Conservation (phyloP, 2,113 vertebrate genomes). For the Orientallactaga bullata region DNA sequence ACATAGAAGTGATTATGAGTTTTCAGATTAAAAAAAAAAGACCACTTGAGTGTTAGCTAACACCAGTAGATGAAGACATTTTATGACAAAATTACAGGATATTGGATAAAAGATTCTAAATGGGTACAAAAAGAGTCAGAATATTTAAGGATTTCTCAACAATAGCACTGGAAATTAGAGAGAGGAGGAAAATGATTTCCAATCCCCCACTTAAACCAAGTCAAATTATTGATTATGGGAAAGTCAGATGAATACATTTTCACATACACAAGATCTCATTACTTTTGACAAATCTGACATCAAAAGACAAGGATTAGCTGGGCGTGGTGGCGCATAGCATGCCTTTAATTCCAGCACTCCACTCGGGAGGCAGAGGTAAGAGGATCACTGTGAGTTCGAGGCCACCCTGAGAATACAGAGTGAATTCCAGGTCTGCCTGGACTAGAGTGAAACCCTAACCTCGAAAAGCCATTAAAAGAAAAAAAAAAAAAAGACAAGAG, state of each 20-base stretch:
- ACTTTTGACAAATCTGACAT: neutral
- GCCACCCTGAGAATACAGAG: too few species aligned
- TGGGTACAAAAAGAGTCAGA: neutral
- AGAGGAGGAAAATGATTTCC: neutral
- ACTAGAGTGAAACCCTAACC: too few species aligned
- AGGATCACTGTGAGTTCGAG: too few species aligned
- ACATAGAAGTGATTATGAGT: neutral
- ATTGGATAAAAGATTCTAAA: neutral
- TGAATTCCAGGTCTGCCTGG: too few species aligned
- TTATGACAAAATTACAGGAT: conserved; percentile 6
- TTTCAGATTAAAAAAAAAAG: conserved; percentile 55
- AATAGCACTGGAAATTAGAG: neutral
- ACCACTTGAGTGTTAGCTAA: neutral
- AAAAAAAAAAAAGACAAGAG: neutral
- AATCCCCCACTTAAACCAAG: neutral
- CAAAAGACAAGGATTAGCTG: too few species aligned
- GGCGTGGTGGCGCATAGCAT: too few species aligned
- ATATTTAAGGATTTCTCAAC: neutral
- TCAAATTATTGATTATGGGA: conserved; percentile 6
- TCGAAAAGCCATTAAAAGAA: too few species aligned
- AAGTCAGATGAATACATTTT: conserved; percentile 7
- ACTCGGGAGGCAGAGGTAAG: too few species aligned
- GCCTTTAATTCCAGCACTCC: too few species aligned
- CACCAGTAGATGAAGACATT: neutral
- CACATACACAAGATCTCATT: neutral